Percentiles rank a stretch among this genome's conserved stretches.
Evolutionary conservation across 2,113 vertebrate species (phyloP).

Genomic region (Platichthys stellatus): DNA sequence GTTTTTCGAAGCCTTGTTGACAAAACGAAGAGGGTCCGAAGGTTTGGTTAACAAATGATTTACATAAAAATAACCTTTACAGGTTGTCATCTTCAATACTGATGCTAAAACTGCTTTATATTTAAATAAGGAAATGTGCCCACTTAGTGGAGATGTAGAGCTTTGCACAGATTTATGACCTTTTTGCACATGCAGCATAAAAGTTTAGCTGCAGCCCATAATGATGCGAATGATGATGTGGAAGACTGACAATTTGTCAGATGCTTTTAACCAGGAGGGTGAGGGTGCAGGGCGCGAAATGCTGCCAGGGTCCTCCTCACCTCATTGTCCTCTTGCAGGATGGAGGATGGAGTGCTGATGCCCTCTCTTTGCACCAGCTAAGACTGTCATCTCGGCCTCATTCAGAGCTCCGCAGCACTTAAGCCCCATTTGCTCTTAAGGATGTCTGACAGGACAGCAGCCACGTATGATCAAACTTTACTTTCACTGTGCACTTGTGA

Average conservation of each 20-base stretch:
- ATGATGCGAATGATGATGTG: slow-evolving; percentile 77
- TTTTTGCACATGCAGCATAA: slow-evolving; percentile 69
- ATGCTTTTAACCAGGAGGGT: slow-evolving; percentile 67
- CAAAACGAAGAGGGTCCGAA: neutral
- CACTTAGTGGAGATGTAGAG: slow-evolving; percentile 15
- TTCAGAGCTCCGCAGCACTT: slow-evolving; percentile 80
- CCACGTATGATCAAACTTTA: slow-evolving; percentile 82
- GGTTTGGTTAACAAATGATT: neutral
- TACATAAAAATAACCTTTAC: neutral
- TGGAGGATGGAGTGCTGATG: slow-evolving; percentile 69
- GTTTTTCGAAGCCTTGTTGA: neutral
- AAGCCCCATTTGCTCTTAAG: slow-evolving; percentile 86
- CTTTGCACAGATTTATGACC: slow-evolving; percentile 47
- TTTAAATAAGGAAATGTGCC: slow-evolving; percentile 50
- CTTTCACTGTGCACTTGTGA: slow-evolving; percentile 80
- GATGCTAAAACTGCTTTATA: slow-evolving; percentile 12
- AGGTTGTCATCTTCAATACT: neutral
- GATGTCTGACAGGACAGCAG: slow-evolving; percentile 84
- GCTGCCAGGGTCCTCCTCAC: slow-evolving; percentile 71
- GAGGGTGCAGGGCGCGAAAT: slow-evolving; percentile 59
- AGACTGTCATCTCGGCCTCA: slow-evolving; percentile 80
- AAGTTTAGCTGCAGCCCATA: slow-evolving; percentile 65
- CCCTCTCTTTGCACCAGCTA: slow-evolving; percentile 66
- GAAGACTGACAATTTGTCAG: slow-evolving; percentile 81
- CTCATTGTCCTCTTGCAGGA: slow-evolving; percentile 78